Conservation (phyloP, 2,888 invertebrate species). For the Watsonalla cultraria region DNA sequence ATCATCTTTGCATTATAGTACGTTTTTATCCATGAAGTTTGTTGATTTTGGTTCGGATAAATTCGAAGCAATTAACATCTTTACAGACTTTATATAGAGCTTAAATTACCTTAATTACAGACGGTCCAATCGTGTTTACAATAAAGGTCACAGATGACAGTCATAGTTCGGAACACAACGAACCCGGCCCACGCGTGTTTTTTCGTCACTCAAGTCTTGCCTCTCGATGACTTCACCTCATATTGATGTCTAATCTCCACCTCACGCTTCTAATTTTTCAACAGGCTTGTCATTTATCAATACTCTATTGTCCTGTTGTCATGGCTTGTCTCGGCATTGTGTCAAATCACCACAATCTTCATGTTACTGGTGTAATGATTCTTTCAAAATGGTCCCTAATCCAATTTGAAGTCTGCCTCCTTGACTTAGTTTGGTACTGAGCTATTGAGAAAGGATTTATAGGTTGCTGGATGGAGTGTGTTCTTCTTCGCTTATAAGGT, state of each 20-base stretch:
- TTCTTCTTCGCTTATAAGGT: too few relatives aligned
- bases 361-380: background rate
- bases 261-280: conserved; percentile 47
- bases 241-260: conserved; percentile 34
- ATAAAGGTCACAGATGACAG: background rate
- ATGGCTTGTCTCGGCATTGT: conserved; percentile 2
- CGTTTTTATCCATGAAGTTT: too few relatives aligned
- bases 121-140: background rate
- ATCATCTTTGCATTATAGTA: too few relatives aligned
- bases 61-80: too few relatives aligned
- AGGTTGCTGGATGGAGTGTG: too few relatives aligned
- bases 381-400: background rate
- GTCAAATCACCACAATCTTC: background rate
- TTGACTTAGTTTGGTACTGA: too few relatives aligned
- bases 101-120: background rate
- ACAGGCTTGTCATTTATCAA: conserved; percentile 18
- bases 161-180: conserved; percentile 2
- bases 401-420: background rate
- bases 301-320: conserved; percentile 19
- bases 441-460: too few relatives aligned
- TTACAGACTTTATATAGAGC: background rate
- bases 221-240: conserved; percentile 16
- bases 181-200: background rate
- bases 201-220: conserved; percentile 7
- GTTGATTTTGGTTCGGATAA: too few relatives aligned